These are phyloP conservation scores for Pelusios castaneus DNA, from an alignment of 2,113 vertebrate genomes.

Conservation along the genomic window DNA sequence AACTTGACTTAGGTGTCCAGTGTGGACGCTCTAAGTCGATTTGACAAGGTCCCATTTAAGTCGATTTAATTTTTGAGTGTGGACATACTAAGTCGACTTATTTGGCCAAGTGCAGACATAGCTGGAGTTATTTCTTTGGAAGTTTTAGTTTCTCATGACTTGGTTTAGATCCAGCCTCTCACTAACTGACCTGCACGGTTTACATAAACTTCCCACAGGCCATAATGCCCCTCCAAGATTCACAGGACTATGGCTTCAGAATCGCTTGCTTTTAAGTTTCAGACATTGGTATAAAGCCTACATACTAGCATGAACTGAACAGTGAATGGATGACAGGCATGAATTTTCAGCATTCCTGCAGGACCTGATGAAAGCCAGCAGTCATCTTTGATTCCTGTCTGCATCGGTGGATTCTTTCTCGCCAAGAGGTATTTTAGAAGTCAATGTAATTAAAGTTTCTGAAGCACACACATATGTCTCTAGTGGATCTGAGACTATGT, in stretches of 20 bases:
- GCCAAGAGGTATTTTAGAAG: neutral
- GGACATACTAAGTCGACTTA: too few species aligned
- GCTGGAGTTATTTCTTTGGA: neutral
- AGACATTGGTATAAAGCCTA: accelerated
- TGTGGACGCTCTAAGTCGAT: too few species aligned
- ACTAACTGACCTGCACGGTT: neutral
- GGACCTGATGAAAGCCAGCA: accelerated
- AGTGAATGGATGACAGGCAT: neutral
- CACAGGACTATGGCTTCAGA: neutral
- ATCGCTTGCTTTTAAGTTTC: neutral
- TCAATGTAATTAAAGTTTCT: neutral
- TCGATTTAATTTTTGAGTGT: too few species aligned
- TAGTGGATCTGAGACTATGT: neutral
- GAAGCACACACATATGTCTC: neutral
- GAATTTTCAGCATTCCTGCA: neutral
- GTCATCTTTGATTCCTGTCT: neutral
- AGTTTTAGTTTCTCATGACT: neutral
- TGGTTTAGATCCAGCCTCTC: neutral
- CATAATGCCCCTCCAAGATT: neutral
- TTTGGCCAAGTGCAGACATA: too few species aligned
- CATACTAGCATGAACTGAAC: neutral
- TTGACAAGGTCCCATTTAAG: too few species aligned
- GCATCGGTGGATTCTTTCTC: neutral
- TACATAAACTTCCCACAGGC: neutral
- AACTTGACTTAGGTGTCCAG: too few species aligned